A percentile compares a stretch with the other conserved stretches of the same genome.
Conservation (phyloP, 1,140 invertebrate genomes). For the Drosophila tristis region DNA sequence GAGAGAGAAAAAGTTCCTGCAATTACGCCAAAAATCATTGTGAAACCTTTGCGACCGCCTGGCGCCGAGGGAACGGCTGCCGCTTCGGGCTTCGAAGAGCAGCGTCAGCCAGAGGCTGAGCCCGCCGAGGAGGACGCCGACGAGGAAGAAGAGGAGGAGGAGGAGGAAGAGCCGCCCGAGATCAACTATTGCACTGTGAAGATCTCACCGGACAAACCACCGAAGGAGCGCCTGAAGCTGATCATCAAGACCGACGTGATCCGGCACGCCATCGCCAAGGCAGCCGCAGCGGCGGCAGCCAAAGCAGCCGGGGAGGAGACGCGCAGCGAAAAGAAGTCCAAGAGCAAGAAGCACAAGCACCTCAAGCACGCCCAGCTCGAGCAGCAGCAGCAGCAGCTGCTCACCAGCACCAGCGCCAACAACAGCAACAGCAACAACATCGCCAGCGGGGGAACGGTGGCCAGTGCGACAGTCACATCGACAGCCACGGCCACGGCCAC, state of each 20-base stretch:
- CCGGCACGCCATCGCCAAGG: conserved; percentile 79
- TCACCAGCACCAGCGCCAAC: background rate
- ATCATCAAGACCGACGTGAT: conserved; percentile 83
- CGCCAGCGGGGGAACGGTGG: conserved; percentile 29
- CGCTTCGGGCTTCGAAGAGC: conserved; percentile 12
- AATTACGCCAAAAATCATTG: conserved; percentile 78
- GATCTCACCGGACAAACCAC: conserved; percentile 85
- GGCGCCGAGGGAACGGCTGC: conserved; percentile 13
- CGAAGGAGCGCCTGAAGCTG: conserved; percentile 79
- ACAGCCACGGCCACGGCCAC: conserved; percentile 52
- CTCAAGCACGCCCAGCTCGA: conserved; percentile 76
- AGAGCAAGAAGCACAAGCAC: conserved; percentile 82
- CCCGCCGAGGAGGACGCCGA: conserved; percentile 54
- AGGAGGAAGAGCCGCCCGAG: conserved; percentile 82
- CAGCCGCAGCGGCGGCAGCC: conserved; percentile 64
- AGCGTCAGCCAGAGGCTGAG: conserved; percentile 12
- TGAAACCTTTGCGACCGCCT: conserved; percentile 70
- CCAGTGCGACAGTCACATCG: conserved; percentile 48
- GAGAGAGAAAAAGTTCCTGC: conserved; percentile 46
- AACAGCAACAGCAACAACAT: conserved; percentile 6
- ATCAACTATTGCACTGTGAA: conserved; percentile 84
- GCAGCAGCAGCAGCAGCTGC: background rate
- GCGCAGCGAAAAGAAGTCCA: conserved; percentile 80
- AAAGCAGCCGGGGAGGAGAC: conserved; percentile 51
- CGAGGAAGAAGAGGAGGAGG: conserved; percentile 71